phyloP scores from a whole-genome alignment of 2,797 vertebrate genomes.

The Melanotaenia nigrans region DNA sequence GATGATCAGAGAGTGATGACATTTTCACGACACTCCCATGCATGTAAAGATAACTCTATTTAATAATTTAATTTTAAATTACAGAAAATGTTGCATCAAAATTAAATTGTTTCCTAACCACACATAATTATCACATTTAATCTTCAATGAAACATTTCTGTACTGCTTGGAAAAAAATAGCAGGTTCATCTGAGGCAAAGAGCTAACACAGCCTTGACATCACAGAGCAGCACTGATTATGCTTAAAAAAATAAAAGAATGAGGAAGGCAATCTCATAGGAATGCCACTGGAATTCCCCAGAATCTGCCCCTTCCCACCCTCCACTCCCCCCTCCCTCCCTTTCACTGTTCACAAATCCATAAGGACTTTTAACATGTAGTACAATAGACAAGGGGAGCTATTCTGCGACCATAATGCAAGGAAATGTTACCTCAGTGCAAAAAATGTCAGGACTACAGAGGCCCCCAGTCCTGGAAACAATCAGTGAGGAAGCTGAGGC shows the following conservation, averaged over 20 bases:
- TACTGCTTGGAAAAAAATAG: neutral
- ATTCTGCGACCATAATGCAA: conserved; percentile 78
- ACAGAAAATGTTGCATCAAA: no score
- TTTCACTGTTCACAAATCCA: conserved; percentile 60
- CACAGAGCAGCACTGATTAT: conserved; percentile 22
- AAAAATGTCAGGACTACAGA: conserved; percentile 62
- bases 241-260: conserved; percentile 33
- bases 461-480: conserved; percentile 70
- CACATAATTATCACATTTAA: no score
- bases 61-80: no score
- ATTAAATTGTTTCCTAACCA: no score
- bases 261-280: conserved; percentile 65
- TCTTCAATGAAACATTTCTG: neutral
- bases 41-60: no score
- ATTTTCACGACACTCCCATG: no score
- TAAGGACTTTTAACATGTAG: conserved; percentile 61
- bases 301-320: conserved; percentile 39
- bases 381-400: conserved; percentile 74
- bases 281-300: conserved; percentile 77
- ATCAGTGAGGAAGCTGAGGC: conserved; percentile 71
- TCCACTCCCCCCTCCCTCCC: conserved; percentile 1
- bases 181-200: neutral
- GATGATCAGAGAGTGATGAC: no score
- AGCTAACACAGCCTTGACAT: conserved; percentile 60
- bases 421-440: conserved; percentile 75